These are phyloP conservation scores for Zootoca vivipara DNA, from an alignment of 2,113 vertebrate genomes.

Conservation along the genomic window DNA sequence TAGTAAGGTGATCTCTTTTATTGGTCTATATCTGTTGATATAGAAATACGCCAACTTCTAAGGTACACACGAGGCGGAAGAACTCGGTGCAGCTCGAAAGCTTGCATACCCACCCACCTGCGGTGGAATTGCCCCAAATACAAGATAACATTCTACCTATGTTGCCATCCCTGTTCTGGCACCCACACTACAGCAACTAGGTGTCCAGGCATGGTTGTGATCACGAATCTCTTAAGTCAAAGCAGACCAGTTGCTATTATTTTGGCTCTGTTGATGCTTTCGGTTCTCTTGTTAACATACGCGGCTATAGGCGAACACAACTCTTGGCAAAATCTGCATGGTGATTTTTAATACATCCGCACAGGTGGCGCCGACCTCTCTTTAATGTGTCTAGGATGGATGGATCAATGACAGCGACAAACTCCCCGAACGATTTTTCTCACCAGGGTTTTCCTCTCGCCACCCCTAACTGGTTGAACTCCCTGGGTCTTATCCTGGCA, in stretches of 20 bases:
- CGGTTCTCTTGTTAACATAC: background rate
- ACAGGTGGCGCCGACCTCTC: background rate
- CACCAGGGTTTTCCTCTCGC: background rate
- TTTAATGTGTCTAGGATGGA: background rate
- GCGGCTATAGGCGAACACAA: background rate
- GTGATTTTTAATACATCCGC: background rate
- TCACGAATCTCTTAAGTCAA: background rate
- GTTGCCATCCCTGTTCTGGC: background rate
- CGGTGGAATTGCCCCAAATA: background rate
- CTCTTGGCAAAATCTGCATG: background rate
- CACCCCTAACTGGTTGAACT: constrained; percentile 22
- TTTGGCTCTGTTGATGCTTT: background rate
- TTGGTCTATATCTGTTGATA: no score
- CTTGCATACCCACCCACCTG: background rate
- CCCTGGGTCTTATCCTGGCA: constrained; percentile 33
- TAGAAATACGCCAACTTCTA: background rate
- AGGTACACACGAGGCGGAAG: background rate
- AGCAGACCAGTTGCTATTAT: background rate
- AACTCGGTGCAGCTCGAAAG: background rate
- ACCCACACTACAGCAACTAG: background rate
- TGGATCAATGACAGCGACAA: background rate
- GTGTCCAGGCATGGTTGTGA: background rate
- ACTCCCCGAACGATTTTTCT: background rate
- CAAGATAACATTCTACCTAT: background rate
- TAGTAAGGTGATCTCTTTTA: background rate